These are phyloP conservation scores for Spinus olivaceus DNA, from an alignment of 2,797 vertebrate species.

Conservation along the genomic window DNA sequence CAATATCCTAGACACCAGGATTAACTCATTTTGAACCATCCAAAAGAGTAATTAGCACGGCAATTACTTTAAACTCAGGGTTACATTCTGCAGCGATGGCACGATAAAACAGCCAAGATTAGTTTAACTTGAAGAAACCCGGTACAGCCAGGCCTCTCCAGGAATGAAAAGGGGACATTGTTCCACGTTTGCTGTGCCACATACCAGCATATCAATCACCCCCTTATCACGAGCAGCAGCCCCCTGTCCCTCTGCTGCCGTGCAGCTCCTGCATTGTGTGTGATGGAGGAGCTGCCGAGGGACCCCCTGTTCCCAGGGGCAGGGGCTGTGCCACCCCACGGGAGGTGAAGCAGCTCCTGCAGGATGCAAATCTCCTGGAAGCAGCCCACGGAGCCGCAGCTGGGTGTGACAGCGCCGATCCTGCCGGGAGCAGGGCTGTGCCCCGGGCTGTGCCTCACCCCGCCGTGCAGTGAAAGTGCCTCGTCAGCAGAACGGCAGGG, in stretches of 20 bases:
- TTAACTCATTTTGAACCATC: slow-evolving; percentile 45
- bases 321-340: not conserved
- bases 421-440: not conserved
- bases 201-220: slow-evolving; percentile 51
- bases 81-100: slow-evolving; percentile 33
- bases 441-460: not conserved
- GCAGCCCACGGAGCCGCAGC: not conserved
- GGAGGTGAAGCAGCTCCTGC: not conserved
- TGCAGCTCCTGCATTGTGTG: not conserved
- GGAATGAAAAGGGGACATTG: slow-evolving; percentile 51
- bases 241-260: not conserved
- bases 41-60: slow-evolving; percentile 46
- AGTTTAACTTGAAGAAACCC: slow-evolving; percentile 35
- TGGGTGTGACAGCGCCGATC: not conserved
- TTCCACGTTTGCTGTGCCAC: slow-evolving; percentile 3
- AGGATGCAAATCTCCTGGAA: slow-evolving; percentile 17
- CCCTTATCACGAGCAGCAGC: slow-evolving; percentile 14
- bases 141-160: not conserved
- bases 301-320: fast-evolving
- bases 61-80: slow-evolving; percentile 57
- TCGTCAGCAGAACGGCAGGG: not conserved
- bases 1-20: slow-evolving; percentile 4
- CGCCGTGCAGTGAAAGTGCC: not conserved
- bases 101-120: slow-evolving; percentile 42
- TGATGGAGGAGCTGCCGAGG: not conserved